Percentiles rank a stretch among this genome's conserved stretches.
Evolutionary conservation across 2,113 vertebrate genomes (phyloP).

Genomic region (Neodontobutis hainanensis): DNA sequence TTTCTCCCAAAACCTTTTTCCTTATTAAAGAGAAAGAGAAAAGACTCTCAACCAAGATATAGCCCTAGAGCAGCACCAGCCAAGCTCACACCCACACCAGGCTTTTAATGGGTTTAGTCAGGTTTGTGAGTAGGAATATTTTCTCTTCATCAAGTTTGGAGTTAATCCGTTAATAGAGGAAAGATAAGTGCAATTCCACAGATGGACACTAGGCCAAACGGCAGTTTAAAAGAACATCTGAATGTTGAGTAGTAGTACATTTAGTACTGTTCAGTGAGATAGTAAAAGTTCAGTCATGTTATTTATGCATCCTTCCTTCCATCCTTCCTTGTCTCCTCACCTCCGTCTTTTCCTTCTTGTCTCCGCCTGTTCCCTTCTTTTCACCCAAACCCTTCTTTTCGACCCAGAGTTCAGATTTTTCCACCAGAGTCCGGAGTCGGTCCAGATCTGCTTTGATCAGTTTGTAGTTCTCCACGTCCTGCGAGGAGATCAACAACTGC

Average conservation of each 20-base stretch:
- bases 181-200: no score
- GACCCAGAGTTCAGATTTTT: slow-evolving; percentile 98
- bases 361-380: slow-evolving; percentile 73
- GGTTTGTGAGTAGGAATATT: not conserved
- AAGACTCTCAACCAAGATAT: not conserved
- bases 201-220: no score
- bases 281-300: no score
- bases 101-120: not conserved
- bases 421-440: slow-evolving; percentile 93
- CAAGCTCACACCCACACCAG: not conserved
- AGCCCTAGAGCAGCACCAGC: not conserved
- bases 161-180: no score
- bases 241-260: no score
- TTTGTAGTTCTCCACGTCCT: slow-evolving; percentile 98
- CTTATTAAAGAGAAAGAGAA: not conserved
- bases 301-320: not conserved
- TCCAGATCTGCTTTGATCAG: slow-evolving; percentile 93
- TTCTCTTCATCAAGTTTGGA: no score
- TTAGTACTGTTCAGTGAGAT: no score
- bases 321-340: slow-evolving; percentile 23
- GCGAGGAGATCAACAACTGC: slow-evolving; percentile 91
- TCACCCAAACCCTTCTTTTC: slow-evolving; percentile 89
- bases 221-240: no score
- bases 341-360: slow-evolving; percentile 67
- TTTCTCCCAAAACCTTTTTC: not conserved